These are phyloP conservation scores for Betta splendens DNA, from an alignment of 2,797 vertebrate genomes.

Conservation along the genomic window DNA sequence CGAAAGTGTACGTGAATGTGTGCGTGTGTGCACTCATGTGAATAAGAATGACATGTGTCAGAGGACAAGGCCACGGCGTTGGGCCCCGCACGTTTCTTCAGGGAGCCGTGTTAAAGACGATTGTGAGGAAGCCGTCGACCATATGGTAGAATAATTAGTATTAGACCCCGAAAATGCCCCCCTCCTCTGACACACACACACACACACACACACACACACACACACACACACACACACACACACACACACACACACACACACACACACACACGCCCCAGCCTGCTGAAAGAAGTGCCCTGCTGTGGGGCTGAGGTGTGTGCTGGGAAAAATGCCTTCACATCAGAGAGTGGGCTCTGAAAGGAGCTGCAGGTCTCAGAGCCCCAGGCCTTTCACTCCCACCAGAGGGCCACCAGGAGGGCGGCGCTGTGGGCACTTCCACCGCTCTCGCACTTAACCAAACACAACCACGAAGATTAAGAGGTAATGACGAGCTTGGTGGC, in stretches of 20 bases:
- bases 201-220: slow-evolving; percentile 39
- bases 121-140: slow-evolving; percentile 88
- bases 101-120: slow-evolving; percentile 77
- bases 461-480: slow-evolving; percentile 54
- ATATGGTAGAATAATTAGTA: slow-evolving; percentile 99
- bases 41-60: slow-evolving; percentile 94
- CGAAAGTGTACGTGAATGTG: slow-evolving; percentile 31
- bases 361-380: slow-evolving; percentile 64
- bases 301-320: slow-evolving; percentile 76
- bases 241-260: slow-evolving; percentile 38
- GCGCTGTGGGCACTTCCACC: slow-evolving; percentile 70
- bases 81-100: slow-evolving; percentile 75
- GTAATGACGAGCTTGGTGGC: slow-evolving; percentile 54
- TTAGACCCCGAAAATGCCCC: slow-evolving; percentile 87
- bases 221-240: slow-evolving; percentile 45
- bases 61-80: slow-evolving; percentile 82
- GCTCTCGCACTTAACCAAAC: slow-evolving; percentile 62
- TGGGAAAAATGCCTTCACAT: slow-evolving; percentile 90
- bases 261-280: slow-evolving; percentile 37
- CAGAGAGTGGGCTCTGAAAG: slow-evolving; percentile 77
- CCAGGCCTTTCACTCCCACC: slow-evolving; percentile 57
- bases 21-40: slow-evolving; percentile 58
- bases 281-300: slow-evolving; percentile 79
- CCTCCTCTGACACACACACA: slow-evolving; percentile 46
- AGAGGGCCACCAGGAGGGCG: slow-evolving; percentile 70